Conservation (phyloP, 2,888 invertebrate genomes). For the Mycalesis mineus region DNA sequence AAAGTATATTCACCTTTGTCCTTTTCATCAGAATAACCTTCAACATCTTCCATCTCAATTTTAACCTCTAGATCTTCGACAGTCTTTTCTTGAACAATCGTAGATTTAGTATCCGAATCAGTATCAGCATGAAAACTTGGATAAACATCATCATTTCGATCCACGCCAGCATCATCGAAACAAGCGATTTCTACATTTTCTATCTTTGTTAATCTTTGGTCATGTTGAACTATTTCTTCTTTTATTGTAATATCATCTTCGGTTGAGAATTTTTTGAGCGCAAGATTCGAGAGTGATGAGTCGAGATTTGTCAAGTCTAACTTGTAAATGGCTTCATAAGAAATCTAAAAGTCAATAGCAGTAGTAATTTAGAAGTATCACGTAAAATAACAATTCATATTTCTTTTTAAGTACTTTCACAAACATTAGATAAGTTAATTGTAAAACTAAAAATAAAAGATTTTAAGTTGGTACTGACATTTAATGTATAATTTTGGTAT, state of each 20-base stretch:
- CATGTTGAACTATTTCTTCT: conserved; percentile 14
- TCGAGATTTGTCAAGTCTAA: conserved; percentile 42
- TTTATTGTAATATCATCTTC: conserved; percentile 6
- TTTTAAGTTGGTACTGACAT: background rate
- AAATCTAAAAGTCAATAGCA: conserved; percentile 33
- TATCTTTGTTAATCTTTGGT: conserved; percentile 17
- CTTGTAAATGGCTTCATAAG: conserved; percentile 51
- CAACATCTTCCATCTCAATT: conserved; percentile 14
- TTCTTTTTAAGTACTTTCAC: background rate
- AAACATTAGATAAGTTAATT: background rate
- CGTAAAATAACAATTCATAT: too few species aligned
- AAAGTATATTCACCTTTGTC: conserved; percentile 11
- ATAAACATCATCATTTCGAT: conserved; percentile 6
- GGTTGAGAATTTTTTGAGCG: conserved; percentile 5
- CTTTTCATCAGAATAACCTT: conserved; percentile 10
- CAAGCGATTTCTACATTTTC: conserved; percentile 22
- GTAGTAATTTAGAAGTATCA: background rate
- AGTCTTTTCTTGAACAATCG: conserved; percentile 1
- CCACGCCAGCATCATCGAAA: conserved; percentile 24
- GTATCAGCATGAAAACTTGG: conserved; percentile 1
- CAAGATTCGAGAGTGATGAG: conserved; percentile 36
- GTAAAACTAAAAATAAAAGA: background rate
- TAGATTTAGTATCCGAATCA: conserved; percentile 13
- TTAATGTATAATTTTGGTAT: too few species aligned
- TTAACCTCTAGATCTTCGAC: conserved; percentile 4